Base-by-base conservation (phyloP, 2,888 invertebrate genomes). In the Ochropacha duplaris region DNA sequence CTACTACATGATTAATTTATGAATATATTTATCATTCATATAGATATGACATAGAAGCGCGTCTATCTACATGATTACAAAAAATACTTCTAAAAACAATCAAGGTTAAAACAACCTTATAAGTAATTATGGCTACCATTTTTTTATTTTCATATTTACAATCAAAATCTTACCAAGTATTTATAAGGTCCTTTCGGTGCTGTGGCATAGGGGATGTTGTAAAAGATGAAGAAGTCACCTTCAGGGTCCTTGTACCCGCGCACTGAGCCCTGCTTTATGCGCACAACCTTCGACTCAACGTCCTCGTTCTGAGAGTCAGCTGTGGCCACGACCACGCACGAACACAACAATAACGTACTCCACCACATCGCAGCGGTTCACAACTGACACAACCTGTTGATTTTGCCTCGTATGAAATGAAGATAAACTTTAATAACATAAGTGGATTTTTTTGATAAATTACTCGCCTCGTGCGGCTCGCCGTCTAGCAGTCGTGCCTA, bases 181-280 rank as follows among this genome's bases (percentile, higher is more conserved):
- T 67, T 80, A 4, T 83, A 31, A 0, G 36, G 34, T 1, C 80
- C 82, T 0, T 63, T 74, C 0, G 83, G 84, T 0, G 75, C 78
- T 2, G 78, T 81, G 0, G 84, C 84, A 34, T 84, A 86, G 0
- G 84, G 83, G 22, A 86, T 76, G 36, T 76, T 75, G 19, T 74
- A 76, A 57, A 81, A 86, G 0, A 56, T 61, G 57, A 66, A 83
- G 16, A 82, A 36, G 12, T 71, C 65, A 14, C 64, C 64, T 2
- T 60, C 66, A 0, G 68, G 55, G 4, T 77, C 70, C 22, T 65
- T 78, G 58, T 74, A 77, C 0, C 83, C 83, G 6, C 74, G 68
- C 19, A 84, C 76, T 6, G 65, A 66, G 0, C 84, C 84, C 54
- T 83, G 81, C 4, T 59, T 57, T 16, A 62, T 72, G 5, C 63